phyloP scores from a whole-genome alignment of 2,888 invertebrate species.

The Trachelus troglodyta region DNA sequence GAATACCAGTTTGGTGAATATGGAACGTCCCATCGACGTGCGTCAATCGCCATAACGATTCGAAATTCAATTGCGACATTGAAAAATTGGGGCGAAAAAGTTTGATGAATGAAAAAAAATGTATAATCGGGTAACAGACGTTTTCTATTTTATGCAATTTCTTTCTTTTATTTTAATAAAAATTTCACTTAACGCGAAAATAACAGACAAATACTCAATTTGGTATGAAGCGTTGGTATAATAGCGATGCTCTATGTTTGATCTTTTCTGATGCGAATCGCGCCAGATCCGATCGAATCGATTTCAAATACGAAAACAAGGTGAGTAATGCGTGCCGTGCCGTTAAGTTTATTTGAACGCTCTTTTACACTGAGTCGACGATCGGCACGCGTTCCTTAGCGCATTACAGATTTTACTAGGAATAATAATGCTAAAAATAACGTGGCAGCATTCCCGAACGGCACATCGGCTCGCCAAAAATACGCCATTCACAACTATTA shows the following conservation, averaged over 20 bases:
- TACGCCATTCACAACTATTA: conserved; percentile 9
- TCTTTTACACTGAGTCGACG: conserved; percentile 6
- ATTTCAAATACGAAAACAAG: background rate
- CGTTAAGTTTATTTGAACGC: conserved; percentile 1
- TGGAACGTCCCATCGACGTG: background rate
- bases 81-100: background rate
- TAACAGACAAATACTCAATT: background rate
- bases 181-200: background rate
- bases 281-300: background rate
- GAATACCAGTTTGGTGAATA: background rate
- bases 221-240: background rate
- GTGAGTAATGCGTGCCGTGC: background rate
- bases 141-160: background rate
- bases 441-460: conserved; percentile 2
- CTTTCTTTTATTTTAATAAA: background rate
- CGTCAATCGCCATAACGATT: background rate
- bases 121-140: background rate
- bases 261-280: background rate
- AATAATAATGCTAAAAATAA: conserved; percentile 9
- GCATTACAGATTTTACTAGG: conserved; percentile 8
- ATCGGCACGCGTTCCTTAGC: conserved; percentile 2
- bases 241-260: background rate
- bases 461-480: conserved; percentile 3
- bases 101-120: background rate
- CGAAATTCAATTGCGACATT: background rate